Evolutionary conservation across 2,888 invertebrate genomes (phyloP).

Genomic region (Thecophora atra): DNA sequence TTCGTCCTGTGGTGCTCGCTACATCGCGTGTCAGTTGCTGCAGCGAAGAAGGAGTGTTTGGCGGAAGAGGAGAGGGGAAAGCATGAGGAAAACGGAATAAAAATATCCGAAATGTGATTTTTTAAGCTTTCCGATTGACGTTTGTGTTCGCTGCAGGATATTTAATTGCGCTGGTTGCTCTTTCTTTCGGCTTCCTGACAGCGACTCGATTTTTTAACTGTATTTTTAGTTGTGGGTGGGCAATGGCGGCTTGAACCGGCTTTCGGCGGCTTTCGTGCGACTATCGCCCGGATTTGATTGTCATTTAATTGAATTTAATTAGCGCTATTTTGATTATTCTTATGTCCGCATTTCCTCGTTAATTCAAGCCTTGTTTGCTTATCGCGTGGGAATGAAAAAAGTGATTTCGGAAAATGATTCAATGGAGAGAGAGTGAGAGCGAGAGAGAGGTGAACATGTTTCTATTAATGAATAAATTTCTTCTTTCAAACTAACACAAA

Average conservation of each 20-base stretch:
- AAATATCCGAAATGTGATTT: slow-evolving; percentile 57
- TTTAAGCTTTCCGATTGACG: slow-evolving; percentile 42
- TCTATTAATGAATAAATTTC: not conserved
- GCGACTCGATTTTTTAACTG: slow-evolving; percentile 39
- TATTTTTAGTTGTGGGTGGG: slow-evolving; percentile 4
- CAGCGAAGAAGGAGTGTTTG: slow-evolving; percentile 35
- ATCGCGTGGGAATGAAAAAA: not conserved
- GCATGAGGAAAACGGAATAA: slow-evolving; percentile 41
- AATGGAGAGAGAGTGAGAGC: too few species aligned
- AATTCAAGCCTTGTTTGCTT: not conserved
- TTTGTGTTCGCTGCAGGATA: slow-evolving; percentile 46
- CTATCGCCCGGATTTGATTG: slow-evolving; percentile 60
- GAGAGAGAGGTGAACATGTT: not conserved
- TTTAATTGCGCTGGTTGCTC: slow-evolving; percentile 50
- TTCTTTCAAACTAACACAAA: not conserved
- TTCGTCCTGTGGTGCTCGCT: slow-evolving; percentile 11
- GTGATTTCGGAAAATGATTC: too few species aligned
- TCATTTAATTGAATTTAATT: slow-evolving; percentile 66
- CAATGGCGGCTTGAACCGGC: slow-evolving; percentile 39
- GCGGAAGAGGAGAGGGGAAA: slow-evolving; percentile 38
- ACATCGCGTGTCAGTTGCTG: slow-evolving; percentile 62
- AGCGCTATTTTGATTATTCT: slow-evolving; percentile 49
- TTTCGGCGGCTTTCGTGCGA: slow-evolving; percentile 31
- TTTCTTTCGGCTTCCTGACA: slow-evolving; percentile 27
- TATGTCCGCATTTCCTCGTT: not conserved